These are phyloP conservation scores for Tortrix viridana DNA, from an alignment of 2,888 invertebrate species.

Conservation along the genomic window DNA sequence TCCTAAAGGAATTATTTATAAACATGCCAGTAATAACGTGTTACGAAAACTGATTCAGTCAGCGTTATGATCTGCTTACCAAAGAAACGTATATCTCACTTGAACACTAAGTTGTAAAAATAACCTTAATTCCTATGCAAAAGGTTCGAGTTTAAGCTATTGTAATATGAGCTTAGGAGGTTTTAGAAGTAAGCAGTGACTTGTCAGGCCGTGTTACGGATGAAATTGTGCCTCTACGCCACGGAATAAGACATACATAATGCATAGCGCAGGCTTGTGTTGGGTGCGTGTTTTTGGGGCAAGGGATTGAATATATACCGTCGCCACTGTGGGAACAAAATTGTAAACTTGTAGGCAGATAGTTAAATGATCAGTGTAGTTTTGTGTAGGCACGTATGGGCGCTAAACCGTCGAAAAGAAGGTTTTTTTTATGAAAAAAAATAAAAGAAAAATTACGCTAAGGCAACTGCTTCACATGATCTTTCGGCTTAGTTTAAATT, in stretches of 20 bases:
- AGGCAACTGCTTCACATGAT: too few species aligned
- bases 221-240: slow-evolving; percentile 25
- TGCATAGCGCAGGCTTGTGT: slow-evolving; percentile 22
- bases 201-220: slow-evolving; percentile 24
- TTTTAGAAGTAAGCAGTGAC: slow-evolving; percentile 3
- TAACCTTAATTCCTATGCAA: background rate
- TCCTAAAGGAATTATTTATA: slow-evolving; percentile 33
- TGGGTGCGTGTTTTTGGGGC: too few species aligned
- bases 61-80: slow-evolving; percentile 5
- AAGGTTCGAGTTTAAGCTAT: background rate
- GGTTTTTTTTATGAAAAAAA: too few species aligned
- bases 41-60: slow-evolving; percentile 29
- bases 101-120: background rate
- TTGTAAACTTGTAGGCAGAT: too few species aligned
- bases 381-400: too few species aligned
- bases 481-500: too few species aligned
- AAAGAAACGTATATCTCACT: background rate
- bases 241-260: slow-evolving; percentile 33
- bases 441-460: too few species aligned
- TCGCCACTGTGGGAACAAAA: too few species aligned
- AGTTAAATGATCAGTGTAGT: too few species aligned
- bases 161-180: too few species aligned
- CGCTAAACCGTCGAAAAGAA: too few species aligned
- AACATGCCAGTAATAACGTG: slow-evolving; percentile 32
- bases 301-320: background rate